These are phyloP conservation scores for Enteromius anoplus DNA, from an alignment of 2,797 vertebrate species.

Conservation along the genomic window DNA sequence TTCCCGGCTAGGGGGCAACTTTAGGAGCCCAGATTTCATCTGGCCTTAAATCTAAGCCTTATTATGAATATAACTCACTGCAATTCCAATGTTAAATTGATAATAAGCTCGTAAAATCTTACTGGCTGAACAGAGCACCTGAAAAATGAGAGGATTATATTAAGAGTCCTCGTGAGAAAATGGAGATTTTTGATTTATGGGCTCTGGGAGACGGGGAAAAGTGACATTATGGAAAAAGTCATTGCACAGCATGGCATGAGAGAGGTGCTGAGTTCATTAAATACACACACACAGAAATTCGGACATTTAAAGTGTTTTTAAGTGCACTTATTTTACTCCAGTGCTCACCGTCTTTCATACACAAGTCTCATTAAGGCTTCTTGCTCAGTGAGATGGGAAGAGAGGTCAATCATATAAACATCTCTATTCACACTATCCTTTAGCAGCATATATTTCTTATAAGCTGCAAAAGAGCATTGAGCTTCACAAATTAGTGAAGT, in stretches of 20 bases:
- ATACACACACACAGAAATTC: constrained; percentile 26
- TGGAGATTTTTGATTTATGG: constrained; percentile 51
- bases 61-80: constrained; percentile 39
- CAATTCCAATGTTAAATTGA: constrained; percentile 31
- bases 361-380: constrained; percentile 10
- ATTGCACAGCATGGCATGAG: constrained; percentile 32
- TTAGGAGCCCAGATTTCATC: constrained; percentile 13
- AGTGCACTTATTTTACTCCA: constrained; percentile 4
- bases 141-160: constrained; percentile 31
- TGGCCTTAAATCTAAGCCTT: constrained; percentile 18
- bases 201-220: constrained; percentile 29
- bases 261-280: constrained; percentile 55
- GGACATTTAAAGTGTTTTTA: constrained; percentile 8
- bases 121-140: constrained; percentile 34
- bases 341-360: constrained; percentile 6
- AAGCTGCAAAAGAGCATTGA: no score
- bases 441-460: no score
- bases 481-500: no score
- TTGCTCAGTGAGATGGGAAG: background rate
- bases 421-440: background rate
- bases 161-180: constrained; percentile 45
- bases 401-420: constrained; percentile 33
- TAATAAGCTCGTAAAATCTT: constrained; percentile 43
- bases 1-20: constrained; percentile 28
- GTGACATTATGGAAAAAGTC: constrained; percentile 58